Evolutionary conservation across 1,140 invertebrate species (phyloP), one percentile per base, ranked within the genome.

Genomic region (Halictus rubicundus): DNA sequence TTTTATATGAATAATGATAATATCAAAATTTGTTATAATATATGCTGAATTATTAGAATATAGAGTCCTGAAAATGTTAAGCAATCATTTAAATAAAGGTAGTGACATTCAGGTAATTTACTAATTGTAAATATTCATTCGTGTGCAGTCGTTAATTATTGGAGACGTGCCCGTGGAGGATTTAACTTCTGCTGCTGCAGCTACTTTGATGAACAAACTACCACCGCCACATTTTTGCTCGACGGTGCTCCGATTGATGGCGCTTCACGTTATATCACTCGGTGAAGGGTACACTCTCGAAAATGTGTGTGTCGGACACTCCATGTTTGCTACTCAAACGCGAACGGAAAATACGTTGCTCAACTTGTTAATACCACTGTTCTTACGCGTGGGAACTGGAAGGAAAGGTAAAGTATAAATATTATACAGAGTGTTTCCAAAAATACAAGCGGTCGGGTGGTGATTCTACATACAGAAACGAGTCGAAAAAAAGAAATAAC

Each of bases 301-400:
- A 89, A 97, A 98, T 89, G 96, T 99, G 60, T 99, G 98, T 92
- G 97, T 98, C 63, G 96, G 97, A 32, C 96, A 95, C 68, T 95
- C 97, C 5, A 95, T 97, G 84, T 98, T 99, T 88, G 95, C 96
- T n/a, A 96, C 96, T 16, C 96, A 97, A 89, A 98, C 99, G 76
- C 97, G 98, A 90, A 97, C 97, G 14, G 98, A 99, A 94, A 98
- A 97, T 86, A 96, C 99, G 93, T 94, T 99, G 7, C 96, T 99
- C 93, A 99, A 99, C 94, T 94, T 99, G 77, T 95, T 99, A 54
- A 96, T 99, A 94, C 99, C 99, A 3, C 93, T 99, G 65, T 99
- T 98, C 93, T 94, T 99, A 68, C 94, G 98, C 84, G 97, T 99
- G 39, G 98, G 98, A 39, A 97, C 96, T 91, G 97, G 98, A 65